A percentile compares a stretch with the other conserved stretches of the same genome.
These are phyloP conservation scores for Himalopsyche tibetana DNA, from an alignment of 2,888 invertebrate genomes.

Conservation along the genomic window DNA sequence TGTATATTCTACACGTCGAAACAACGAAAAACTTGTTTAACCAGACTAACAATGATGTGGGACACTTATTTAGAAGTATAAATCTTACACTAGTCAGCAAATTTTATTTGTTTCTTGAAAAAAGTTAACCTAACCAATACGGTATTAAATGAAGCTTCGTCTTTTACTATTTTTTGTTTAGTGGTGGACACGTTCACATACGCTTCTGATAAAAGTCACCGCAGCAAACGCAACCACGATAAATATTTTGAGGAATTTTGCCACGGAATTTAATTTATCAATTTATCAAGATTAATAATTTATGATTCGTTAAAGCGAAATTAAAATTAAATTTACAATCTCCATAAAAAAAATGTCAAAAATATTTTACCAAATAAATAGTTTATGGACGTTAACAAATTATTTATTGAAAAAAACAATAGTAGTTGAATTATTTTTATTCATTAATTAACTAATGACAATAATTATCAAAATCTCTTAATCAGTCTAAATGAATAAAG, in stretches of 20 bases:
- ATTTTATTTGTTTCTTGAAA: constrained; percentile 56
- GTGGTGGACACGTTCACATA: constrained; percentile 59
- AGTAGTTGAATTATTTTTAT: no score
- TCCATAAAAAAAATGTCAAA: no score
- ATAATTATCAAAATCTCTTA: no score
- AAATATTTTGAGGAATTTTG: neutral
- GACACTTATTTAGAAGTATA: constrained; percentile 51
- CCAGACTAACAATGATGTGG: constrained; percentile 12
- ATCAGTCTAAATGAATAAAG: no score
- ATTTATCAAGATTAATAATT: no score
- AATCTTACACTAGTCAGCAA: constrained; percentile 53
- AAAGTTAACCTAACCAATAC: constrained; percentile 64
- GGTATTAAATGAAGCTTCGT: constrained; percentile 62
- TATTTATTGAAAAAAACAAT: no score
- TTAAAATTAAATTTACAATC: no score
- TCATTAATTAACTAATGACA: no score
- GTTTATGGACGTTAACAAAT: no score
- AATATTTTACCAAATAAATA: no score
- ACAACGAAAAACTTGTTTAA: neutral
- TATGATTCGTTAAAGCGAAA: no score
- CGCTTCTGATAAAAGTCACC: constrained; percentile 32
- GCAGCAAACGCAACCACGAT: constrained; percentile 47
- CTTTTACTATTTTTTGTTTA: constrained; percentile 62
- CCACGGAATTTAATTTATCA: neutral
- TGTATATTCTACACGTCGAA: constrained; percentile 40